Base-by-base conservation (phyloP, 2,888 invertebrate genomes). In the Exephanes ischioxanthus region DNA sequence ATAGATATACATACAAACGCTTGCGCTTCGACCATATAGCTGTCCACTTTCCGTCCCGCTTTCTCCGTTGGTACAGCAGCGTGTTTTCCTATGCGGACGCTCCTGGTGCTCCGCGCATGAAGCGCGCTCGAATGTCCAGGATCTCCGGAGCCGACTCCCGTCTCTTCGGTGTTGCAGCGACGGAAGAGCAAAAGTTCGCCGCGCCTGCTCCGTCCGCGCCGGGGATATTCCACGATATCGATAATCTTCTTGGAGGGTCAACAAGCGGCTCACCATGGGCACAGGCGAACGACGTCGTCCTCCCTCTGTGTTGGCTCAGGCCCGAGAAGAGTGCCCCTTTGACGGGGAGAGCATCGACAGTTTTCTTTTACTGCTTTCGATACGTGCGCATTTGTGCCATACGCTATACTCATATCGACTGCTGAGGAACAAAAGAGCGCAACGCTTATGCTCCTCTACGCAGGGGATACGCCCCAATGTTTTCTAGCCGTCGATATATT, bases 191-290 rank as follows among this genome's bases (percentile, higher is more conserved):
- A 76, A 85, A 85, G 82, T 80, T 83, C 78, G 75, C 53, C 51
- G 67, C 79, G 83, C 79, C 67, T 68, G 67, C 72, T 83, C 68
- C 61, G 73, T 71, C n/a, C 41, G 66, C 30, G 16, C 55, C 30
- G 33, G 22, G 22, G n/a, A 51, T 77, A 63, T 85, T 79, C 63
- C 70, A 55, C 53, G 75, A 72, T 76, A 83, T 83, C 76, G 79
- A 82, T 83, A 80, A 85, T 72, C 80, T 83, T 80, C 67, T 83
- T 83, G 83, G 67, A 48, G 67, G 41, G 22, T 33, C 26, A 75
- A 48, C 55, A 66, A 33, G 37, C 41, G 26, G 61, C 48, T 53
- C 68, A 73, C 63, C 26, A 11, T 48, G 5, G 45, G 33, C 37
- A 53, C 33, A 45, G 51, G 37, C 16, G 61, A 63, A 66, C 33